Percentiles rank a stretch among this genome's conserved stretches.
These are phyloP conservation scores for Hippocampus kuda DNA, from an alignment of 2,797 vertebrate species.

Conservation along the genomic window DNA sequence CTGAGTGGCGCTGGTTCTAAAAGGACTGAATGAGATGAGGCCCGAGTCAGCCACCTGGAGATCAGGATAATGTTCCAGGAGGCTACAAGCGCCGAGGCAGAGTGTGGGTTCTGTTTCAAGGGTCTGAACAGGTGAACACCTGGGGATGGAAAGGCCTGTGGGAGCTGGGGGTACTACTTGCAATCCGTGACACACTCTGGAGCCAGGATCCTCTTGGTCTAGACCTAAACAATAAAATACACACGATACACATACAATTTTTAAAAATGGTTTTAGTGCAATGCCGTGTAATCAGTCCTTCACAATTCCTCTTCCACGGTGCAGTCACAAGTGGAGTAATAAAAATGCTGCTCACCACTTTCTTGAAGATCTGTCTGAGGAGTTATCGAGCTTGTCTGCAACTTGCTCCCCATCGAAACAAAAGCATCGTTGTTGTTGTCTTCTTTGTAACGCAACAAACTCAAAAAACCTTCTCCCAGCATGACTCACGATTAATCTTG, in stretches of 20 bases:
- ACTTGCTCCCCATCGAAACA: conserved; percentile 10
- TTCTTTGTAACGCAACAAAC: conserved; percentile 44
- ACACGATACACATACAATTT: background rate
- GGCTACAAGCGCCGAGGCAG: conserved; percentile 42
- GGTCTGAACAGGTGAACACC: background rate
- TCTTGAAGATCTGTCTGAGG: background rate
- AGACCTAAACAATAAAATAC: conserved; percentile 24
- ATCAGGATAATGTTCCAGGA: conserved; percentile 56
- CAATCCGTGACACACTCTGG: conserved; percentile 7
- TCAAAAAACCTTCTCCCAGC: conserved; percentile 56
- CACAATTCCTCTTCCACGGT: background rate
- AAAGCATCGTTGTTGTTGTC: conserved; percentile 25
- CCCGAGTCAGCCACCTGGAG: conserved; percentile 50
- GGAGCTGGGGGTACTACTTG: conserved; percentile 7
- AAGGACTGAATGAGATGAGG: conserved; percentile 27
- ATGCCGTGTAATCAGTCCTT: background rate
- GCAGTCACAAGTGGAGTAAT: background rate
- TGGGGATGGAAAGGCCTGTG: conserved; percentile 40
- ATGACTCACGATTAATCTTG: conserved; percentile 25
- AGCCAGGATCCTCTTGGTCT: conserved; percentile 17
- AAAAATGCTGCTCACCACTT: background rate
- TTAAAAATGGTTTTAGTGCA: background rate
- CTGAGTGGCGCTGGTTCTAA: conserved; percentile 5
- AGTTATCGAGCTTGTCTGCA: background rate
- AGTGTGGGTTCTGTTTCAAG: conserved; percentile 7